phyloP scores from a whole-genome alignment of 2,888 invertebrate species.

The Chymomyza procnemis region DNA sequence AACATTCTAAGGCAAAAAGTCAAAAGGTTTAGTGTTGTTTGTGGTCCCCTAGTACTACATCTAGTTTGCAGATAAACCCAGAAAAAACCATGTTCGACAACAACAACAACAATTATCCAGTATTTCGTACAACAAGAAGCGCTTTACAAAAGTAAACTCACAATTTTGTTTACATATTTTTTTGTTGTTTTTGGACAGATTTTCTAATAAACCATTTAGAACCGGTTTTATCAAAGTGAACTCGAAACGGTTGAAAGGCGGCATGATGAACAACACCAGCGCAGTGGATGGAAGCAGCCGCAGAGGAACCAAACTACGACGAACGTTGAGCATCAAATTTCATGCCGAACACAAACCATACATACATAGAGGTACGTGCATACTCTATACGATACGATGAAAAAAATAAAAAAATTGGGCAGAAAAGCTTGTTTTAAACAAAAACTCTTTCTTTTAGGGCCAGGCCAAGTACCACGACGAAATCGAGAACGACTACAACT shows the following conservation, averaged over 20 bases:
- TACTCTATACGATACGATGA: neutral
- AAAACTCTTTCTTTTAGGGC: slow-evolving; percentile 55
- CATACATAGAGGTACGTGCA: slow-evolving; percentile 15
- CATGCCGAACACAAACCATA: slow-evolving; percentile 54
- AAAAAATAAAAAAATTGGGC: slow-evolving; percentile 12
- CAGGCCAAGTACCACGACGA: neutral
- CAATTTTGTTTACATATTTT: slow-evolving; percentile 67
- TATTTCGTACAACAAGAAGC: neutral
- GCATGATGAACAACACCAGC: slow-evolving; percentile 32
- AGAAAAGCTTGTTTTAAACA: slow-evolving; percentile 66
- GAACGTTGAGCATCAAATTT: slow-evolving; percentile 62
- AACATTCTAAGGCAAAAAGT: neutral
- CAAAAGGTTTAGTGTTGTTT: slow-evolving; percentile 32
- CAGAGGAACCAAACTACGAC: neutral
- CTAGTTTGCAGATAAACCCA: slow-evolving; percentile 55
- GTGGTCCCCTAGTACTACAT: slow-evolving; percentile 41
- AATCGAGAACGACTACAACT: slow-evolving; percentile 15
- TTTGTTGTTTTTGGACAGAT: slow-evolving; percentile 46
- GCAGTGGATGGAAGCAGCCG: slow-evolving; percentile 28
- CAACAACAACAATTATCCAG: slow-evolving; percentile 19
- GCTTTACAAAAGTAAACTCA: slow-evolving; percentile 41
- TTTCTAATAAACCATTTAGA: slow-evolving; percentile 69
- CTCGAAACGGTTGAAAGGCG: slow-evolving; percentile 44
- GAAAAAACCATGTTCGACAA: slow-evolving; percentile 41
- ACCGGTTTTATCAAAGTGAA: slow-evolving; percentile 64